Percentiles rank a stretch among this genome's conserved stretches.
These are phyloP conservation scores for Drosophila anomelani DNA, from an alignment of 2,888 invertebrate species.

Conservation along the genomic window DNA sequence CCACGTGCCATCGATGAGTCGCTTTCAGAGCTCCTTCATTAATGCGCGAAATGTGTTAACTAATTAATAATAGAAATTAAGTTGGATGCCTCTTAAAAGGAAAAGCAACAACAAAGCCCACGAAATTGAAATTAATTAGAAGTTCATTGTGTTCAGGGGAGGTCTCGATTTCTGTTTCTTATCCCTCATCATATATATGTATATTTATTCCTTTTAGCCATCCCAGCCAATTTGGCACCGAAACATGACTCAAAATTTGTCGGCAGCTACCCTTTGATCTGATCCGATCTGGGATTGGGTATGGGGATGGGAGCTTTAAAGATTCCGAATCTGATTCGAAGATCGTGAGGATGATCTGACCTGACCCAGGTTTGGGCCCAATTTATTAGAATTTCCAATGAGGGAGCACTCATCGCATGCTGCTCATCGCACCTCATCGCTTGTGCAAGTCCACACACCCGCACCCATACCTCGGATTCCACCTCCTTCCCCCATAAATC, in stretches of 20 bases:
- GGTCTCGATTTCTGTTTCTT: constrained; percentile 21
- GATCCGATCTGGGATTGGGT: constrained; percentile 7
- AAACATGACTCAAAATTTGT: constrained; percentile 57
- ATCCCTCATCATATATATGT: background rate
- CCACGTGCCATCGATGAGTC: constrained; percentile 66
- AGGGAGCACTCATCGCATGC: constrained; percentile 43
- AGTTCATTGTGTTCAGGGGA: constrained; percentile 56
- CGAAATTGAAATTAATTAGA: constrained; percentile 66
- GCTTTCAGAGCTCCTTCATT: constrained; percentile 34
- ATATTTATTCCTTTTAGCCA: constrained; percentile 6
- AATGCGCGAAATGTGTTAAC: constrained; percentile 68
- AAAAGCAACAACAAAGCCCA: constrained; percentile 38
- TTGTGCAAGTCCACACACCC: constrained; percentile 58
- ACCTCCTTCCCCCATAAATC: constrained; percentile 10
- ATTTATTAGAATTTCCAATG: constrained; percentile 49
- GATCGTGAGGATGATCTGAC: constrained; percentile 42
- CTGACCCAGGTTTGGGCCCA: constrained; percentile 37
- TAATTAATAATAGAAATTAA: constrained; percentile 70
- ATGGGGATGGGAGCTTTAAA: background rate
- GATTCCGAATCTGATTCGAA: background rate
- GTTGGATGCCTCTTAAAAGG: constrained; percentile 11
- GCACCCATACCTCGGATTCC: background rate
- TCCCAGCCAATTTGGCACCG: constrained; percentile 68
- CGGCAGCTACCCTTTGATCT: constrained; percentile 67
- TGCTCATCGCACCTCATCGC: constrained; percentile 21